phyloP scores from a whole-genome alignment of 2,888 invertebrate species.

The Ochlodes sylvanus region DNA sequence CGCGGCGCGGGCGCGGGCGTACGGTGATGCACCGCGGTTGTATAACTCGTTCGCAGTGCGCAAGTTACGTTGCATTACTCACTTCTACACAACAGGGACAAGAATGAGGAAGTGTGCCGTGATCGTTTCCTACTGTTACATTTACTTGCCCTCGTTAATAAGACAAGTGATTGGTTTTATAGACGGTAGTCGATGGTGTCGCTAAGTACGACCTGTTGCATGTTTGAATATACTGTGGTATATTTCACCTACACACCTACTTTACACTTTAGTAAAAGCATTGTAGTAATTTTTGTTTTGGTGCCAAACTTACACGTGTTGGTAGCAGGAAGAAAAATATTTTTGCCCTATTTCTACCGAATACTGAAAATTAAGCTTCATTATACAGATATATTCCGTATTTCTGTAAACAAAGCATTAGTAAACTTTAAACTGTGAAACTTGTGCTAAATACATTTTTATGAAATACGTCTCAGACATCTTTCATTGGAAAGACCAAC shows the following conservation, averaged over 20 bases:
- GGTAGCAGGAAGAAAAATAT: constrained; percentile 13
- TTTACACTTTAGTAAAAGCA: background rate
- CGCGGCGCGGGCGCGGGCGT: constrained; percentile 50
- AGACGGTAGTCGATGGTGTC: constrained; percentile 25
- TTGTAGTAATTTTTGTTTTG: background rate
- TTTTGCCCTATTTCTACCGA: constrained; percentile 45
- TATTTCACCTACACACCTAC: background rate
- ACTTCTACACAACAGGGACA: constrained; percentile 60
- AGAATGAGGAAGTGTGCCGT: constrained; percentile 72
- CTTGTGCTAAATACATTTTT: constrained; percentile 74
- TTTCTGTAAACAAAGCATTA: constrained; percentile 47
- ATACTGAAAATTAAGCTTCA: constrained; percentile 38
- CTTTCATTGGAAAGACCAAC: constrained; percentile 4
- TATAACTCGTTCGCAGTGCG: constrained; percentile 62
- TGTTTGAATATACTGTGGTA: background rate
- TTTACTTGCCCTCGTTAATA: constrained; percentile 64
- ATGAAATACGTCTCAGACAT: constrained; percentile 46
- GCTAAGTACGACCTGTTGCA: constrained; percentile 1
- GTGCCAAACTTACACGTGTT: constrained; percentile 12
- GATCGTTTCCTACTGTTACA: constrained; percentile 76
- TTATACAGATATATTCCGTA: constrained; percentile 30
- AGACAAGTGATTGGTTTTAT: constrained; percentile 47
- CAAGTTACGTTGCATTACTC: constrained; percentile 68
- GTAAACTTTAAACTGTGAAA: constrained; percentile 54
- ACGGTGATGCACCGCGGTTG: constrained; percentile 55